Base-by-base conservation (phyloP, 2,797 vertebrate species). In the Enteromius radiatus region DNA sequence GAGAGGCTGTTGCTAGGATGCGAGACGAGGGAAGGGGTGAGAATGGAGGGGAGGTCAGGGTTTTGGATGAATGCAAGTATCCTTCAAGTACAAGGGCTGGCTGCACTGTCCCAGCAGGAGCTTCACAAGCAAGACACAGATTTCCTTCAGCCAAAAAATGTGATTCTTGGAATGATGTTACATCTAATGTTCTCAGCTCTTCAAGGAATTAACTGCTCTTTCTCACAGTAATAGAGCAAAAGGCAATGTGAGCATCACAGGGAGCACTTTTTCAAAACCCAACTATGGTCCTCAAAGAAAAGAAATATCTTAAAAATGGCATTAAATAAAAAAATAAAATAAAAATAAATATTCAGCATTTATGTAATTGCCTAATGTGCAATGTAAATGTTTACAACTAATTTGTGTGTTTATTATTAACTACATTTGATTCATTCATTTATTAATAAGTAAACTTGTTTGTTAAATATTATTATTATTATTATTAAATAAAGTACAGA, bases 11-110 rank as follows among this genome's bases (percentile, higher is more conserved):
- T 78, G 73, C 59, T 77, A 70, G 78, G 52, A 59, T 80, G 76
- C 19, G 31, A 83, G 84, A 87, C 56, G 8, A 56, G 75, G 65
- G 73, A 38, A 6, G 83, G 15, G 76, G 76, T 59, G 76, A 78
- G 85, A 87, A 89, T 88, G 88, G 88, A 90, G 89, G 89, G 88
- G 80, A 77, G 83, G 71, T 74, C 28, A 78, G 31, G 74, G 69
- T 11, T 64, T 84, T 28, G 78, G 76, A 49, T 70, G 71, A 83
- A 80, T 78, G 43, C 43, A 74, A 47, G 28, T 56, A 43, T 81
- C 41, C 54, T 69, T 75, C 31, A 19, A 28, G 36, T 7, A 59
- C 47, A 83, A 69, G 28, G 14, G 38, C 64, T 54, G 28, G 82
- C 84, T 49, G 74, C 45, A 47, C 52, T 21, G n/a, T 86, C 84